Percentiles rank a stretch among this genome's conserved stretches.
Conservation (phyloP, 2,797 vertebrate genomes). For the Brotula barbata region DNA sequence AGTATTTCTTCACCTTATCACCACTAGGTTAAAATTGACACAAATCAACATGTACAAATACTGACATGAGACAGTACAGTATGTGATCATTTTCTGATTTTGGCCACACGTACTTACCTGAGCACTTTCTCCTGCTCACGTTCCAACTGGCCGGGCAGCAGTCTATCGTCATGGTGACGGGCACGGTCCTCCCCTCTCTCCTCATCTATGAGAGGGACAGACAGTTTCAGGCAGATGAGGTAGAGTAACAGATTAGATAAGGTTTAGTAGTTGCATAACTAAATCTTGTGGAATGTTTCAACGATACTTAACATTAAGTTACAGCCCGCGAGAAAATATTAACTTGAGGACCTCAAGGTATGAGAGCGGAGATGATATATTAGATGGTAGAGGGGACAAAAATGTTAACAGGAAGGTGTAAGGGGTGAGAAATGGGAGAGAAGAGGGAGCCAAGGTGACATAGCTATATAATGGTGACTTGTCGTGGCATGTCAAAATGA, state of each 20-base stretch:
- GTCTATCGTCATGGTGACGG: slow-evolving; percentile 86
- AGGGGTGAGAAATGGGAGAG: slow-evolving; percentile 6
- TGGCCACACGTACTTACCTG: slow-evolving; percentile 77
- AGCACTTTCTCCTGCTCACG: slow-evolving; percentile 94
- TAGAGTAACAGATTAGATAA: slow-evolving; percentile 11
- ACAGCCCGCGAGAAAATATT: background rate
- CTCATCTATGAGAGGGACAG: slow-evolving; percentile 72
- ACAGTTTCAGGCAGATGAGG: slow-evolving; percentile 7
- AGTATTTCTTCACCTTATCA: too few relatives aligned
- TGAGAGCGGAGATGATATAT: background rate
- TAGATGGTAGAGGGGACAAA: background rate
- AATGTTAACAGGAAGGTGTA: slow-evolving; percentile 1
- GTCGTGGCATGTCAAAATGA: slow-evolving; percentile 39
- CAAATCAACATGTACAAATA: too few relatives aligned
- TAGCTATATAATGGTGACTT: slow-evolving; percentile 39
- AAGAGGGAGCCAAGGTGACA: slow-evolving; percentile 25
- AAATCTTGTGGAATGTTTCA: slow-evolving; percentile 1
- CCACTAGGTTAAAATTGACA: too few relatives aligned
- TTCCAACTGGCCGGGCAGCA: slow-evolving; percentile 87
- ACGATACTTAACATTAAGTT: background rate
- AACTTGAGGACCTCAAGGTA: background rate
- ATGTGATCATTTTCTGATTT: background rate
- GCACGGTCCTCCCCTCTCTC: slow-evolving; percentile 85
- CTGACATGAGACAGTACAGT: too few relatives aligned
- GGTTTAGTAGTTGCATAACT: slow-evolving; percentile 6